phyloP scores from a whole-genome alignment of 2,113 vertebrate species.

The Ceyx melanurus region DNA sequence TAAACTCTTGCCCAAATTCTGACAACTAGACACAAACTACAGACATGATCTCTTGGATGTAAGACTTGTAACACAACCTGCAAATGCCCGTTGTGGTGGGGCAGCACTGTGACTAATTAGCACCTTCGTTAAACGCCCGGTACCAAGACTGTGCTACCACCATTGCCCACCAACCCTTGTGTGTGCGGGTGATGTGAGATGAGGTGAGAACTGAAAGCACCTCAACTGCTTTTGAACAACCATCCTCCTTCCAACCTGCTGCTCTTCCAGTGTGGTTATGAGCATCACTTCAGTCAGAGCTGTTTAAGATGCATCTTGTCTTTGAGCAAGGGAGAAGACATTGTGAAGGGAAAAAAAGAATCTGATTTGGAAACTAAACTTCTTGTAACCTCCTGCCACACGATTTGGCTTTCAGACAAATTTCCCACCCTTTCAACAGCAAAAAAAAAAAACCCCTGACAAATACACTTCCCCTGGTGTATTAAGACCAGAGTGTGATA shows the following conservation, averaged over 20 bases:
- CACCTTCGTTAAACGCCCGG: not conserved
- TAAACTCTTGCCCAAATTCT: not conserved
- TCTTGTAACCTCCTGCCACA: constrained; percentile 43
- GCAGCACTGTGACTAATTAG: not conserved
- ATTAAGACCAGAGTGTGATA: not conserved
- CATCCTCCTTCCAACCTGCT: not conserved
- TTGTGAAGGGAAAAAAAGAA: not conserved
- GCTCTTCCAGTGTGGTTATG: not conserved
- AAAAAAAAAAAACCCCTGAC: not conserved
- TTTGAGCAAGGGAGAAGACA: constrained; percentile 20
- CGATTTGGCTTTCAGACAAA: constrained; percentile 25
- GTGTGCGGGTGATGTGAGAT: not conserved
- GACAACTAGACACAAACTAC: not conserved
- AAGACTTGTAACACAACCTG: accelerated
- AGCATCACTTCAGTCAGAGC: not conserved
- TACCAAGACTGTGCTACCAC: not conserved
- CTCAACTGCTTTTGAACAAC: not conserved
- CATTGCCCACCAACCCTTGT: accelerated
- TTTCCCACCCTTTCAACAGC: not conserved
- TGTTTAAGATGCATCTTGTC: constrained; percentile 27
- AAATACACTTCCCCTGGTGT: not conserved
- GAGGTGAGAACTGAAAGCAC: not conserved
- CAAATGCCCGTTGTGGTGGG: accelerated
- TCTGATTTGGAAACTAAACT: not conserved
- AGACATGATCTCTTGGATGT: not conserved